Base-by-base conservation (phyloP, 2,113 vertebrate genomes). In the Brachirus orientalis region DNA sequence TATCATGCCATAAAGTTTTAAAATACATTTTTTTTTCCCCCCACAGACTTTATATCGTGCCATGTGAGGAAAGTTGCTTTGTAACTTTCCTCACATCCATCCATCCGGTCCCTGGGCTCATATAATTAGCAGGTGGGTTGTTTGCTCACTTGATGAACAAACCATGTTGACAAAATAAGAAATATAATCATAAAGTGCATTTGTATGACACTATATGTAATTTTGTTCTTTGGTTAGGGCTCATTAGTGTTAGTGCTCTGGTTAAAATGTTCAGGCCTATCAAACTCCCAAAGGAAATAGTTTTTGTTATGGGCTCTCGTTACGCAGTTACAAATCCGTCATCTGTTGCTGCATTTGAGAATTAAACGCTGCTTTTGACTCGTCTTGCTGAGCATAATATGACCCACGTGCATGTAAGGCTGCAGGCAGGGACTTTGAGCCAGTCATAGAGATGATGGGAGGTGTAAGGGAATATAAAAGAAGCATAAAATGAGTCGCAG, bases 301-400 rank as follows among this genome's bases (percentile, higher is more conserved):
- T 63, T 2, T 13, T 22, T 54, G 51, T 71, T 72, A 55, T 35
- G 17, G 44, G 44, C 6, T 67, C 54, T 75, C 9, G 69, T 79
- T 69, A 75, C 50, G 22, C 33, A 45, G 55, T 61, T 64, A 37
- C 47, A 75, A 68, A 83, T 63, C 54, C 65, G 75, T 68, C 74
- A 83, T 87, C 83, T 76, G 85, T 76, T 69, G 51, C 66, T 77
- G 13, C 1, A 2, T 55, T 85, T 75, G 45, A 28, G 52, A 53
- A 73, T 69, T 18, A 46, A 72, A 82, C 63, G 36, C 70, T 53
- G 10, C 51, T 60, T 67, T 75, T 10, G 35, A 63, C 61, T 50
- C 79, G n/a, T n/a, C 80, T 63, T 50, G 70, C 66, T 14, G 20
- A 55, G 28, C 5, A 7, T 44, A 64, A 68, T 63, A 14, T 44